Evolutionary conservation across 1,140 invertebrate species (phyloP), one percentile per base, ranked within the genome.

Genomic region (Liolophura sinensis): DNA sequence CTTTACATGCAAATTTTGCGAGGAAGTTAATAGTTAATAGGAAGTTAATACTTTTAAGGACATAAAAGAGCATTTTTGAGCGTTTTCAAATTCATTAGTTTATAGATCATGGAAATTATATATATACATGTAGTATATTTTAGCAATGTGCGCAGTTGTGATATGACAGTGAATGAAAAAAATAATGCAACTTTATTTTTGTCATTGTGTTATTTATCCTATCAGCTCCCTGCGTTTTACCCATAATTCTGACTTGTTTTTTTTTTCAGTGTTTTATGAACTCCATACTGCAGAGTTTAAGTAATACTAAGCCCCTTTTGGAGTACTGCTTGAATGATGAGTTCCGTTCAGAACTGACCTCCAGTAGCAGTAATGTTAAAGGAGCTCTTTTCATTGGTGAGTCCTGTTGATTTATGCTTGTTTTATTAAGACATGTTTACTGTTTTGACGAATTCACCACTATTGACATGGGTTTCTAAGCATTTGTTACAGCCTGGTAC

Each of bases 231-330:
- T 14, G 55, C 47, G 47, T 31, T 57, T 20, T 56, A 25, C 49
- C 62, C 52, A 31, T 18, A 52, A 20, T 60, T 60, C 58, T 54
- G 20, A 12, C 14, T 66, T 61, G 54, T 69, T 57, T 62, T 64
- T 77, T 63, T 69, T 86, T 80, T 56, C 84, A 90, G 84, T 98
- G 95, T 85, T 98, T 97, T 85, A 97, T 98, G 94, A 97, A 97
- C 88, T 95, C 93, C 70, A 93, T 98, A 24, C 88, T 97, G 15
- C 96, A 98, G 87, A 97, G 95, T 79, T 85, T 98, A 75, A 94
- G 93, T 73, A 95, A 96, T 83, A 95, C 93, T 16, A 88, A 87
- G 78, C 90, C 89, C 27, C 84, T 96, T 46, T 83, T 93, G 49
- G 92, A 95, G 72, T 95, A 93, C 79, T 83, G 93, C 58, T 73